Base-by-base conservation (phyloP, 1,140 invertebrate species). In the Drosophila gunungcola region DNA sequence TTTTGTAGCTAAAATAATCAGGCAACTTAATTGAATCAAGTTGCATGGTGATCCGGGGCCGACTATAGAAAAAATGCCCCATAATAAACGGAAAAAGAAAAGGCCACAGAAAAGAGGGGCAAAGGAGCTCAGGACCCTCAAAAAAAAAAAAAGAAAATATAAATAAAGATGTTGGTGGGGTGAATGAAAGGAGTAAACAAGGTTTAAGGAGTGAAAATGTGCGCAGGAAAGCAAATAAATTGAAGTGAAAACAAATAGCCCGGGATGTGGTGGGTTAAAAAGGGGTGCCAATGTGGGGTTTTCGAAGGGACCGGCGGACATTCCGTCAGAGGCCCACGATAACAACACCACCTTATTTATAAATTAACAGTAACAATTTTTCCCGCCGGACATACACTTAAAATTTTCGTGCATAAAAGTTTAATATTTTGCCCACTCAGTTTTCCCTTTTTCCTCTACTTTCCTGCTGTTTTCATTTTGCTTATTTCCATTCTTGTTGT, bases 311-410 rank as follows among this genome's bases (percentile, higher is more conserved):
- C 55, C 34, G 46, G 25, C 46, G 61, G 41, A 51, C 41, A 45
- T 60, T 53, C 69, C 82, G 65, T 63, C 52, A 72, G 46, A 49
- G 45, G 38, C 57, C 70, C 63, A 76, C 64, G 74, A 75, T 73
- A 86, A 74, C 63, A 86, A 78, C 78, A 65, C 55, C 64, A 78
- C 82, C 82, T 82, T 86, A 86, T 88, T 86, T 86, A 88, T 79
- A 86, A 86, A 86, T 86, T 82, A 86, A 88, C 79, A 86, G 82
- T 79, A 79, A 83, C 83, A 79, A 88, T 88, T 86, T 86, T 82
- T 79, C 75, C 82, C 83, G 78, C 61, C 78, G 82, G 82, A 86
- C 75, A 79, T 86, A 67, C 83, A 86, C 83, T 82, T 88, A 79
- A 73, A 82, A 73, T 86, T 88, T 86, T 75, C 41, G 58, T 55